phyloP scores from a whole-genome alignment of 2,113 vertebrate species.

The Indri indri region DNA sequence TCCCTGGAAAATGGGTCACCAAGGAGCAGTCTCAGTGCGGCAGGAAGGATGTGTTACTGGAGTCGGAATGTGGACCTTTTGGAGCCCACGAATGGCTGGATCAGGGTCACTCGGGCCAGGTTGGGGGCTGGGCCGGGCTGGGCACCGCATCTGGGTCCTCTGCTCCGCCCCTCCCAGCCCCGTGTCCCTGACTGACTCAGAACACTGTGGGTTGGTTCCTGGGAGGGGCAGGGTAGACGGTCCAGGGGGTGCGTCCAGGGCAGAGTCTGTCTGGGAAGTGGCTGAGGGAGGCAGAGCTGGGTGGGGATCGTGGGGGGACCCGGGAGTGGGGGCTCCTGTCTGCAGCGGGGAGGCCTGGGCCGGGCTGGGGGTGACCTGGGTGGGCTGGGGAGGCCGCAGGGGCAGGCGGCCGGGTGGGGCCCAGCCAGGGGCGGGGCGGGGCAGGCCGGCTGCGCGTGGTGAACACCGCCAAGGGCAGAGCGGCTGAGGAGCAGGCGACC shows the following conservation, averaged over 20 bases:
- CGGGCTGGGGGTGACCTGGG: too few species aligned
- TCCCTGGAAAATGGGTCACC: too few species aligned
- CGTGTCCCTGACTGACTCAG: not conserved
- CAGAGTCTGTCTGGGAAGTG: not conserved
- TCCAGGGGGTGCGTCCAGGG: fast-evolving
- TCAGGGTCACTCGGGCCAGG: not conserved
- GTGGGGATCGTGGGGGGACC: not conserved
- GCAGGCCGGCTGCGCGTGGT: fast-evolving
- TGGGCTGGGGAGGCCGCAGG: not conserved
- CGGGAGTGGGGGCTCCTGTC: too few species aligned
- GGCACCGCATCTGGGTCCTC: not conserved
- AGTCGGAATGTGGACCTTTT: too few species aligned
- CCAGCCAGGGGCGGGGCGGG: not conserved
- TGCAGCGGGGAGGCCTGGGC: not conserved
- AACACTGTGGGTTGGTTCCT: too few species aligned
- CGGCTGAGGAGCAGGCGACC: too few species aligned
- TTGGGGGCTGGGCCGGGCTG: not conserved
- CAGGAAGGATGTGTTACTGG: too few species aligned
- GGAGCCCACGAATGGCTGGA: too few species aligned
- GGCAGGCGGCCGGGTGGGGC: fast-evolving
- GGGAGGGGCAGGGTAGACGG: too few species aligned
- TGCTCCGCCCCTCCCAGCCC: not conserved
- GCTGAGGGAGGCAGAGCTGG: not conserved
- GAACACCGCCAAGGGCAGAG: not conserved
- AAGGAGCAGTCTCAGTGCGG: too few species aligned